Evolutionary conservation across 2,113 vertebrate species (phyloP), one percentile per base, ranked within the genome.

Genomic region (Crocuta crocuta): DNA sequence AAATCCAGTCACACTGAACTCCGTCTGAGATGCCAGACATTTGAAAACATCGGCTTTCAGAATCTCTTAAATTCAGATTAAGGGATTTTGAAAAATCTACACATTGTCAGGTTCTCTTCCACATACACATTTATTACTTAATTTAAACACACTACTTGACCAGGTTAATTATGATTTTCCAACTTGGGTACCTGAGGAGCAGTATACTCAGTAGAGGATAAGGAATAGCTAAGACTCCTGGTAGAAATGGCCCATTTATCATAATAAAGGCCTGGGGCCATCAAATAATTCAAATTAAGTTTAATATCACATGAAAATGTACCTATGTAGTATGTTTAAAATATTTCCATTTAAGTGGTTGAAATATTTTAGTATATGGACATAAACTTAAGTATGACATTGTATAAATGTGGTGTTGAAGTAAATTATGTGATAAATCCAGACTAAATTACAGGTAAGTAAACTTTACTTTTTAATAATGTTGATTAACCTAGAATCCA

Each of bases 361-460:
- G 79, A 81, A 45, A 33, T 85, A 53, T 74, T 92, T 71, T n/a
- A 92, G 83, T 11, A 13, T 81, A 15, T 48, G 48, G 58, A 53
- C 76, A 63, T 50, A 93, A 87, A 12, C 7, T 28, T 31, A 35
- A 85, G 24, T 55, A 89, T 70, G 79, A 95, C 84, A 28, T 91
- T 76, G 48, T 79, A 74, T 19, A 63, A 13, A 43, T 71, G 26
- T 53, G 43, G n/a, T 71, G 48, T 81, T 91, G 81, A 87, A 96
- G 31, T 87, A 70, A 76, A 73, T 79, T 48, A 91, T 28, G 43
- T 0, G 2, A 74, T 89, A 45, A 89, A 65, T 79, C 39, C 50
- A 13, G 28, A 89, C 11, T 78, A 35, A 76, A 45, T 71, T 66
- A 82, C 35, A 96, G 89, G 90, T 98, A 95, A 97, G 93, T 95